These are phyloP conservation scores for Dunckerocampus dactyliophorus DNA, from an alignment of 2,113 vertebrate species.

Conservation along the genomic window DNA sequence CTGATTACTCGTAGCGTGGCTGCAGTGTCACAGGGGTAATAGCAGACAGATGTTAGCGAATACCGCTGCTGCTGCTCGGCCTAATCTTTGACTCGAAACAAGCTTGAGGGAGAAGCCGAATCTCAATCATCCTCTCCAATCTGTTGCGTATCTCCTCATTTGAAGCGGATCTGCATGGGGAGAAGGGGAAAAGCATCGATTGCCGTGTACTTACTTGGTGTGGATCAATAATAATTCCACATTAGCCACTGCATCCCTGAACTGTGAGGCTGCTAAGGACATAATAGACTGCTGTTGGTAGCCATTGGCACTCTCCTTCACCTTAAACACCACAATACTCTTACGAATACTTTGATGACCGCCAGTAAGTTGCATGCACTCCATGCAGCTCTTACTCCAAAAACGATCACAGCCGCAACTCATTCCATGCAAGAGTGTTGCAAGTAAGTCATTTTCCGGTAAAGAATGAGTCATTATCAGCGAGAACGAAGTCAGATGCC, in stretches of 20 bases:
- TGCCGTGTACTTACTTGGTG: conserved; percentile 25
- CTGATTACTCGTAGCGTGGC: conserved; percentile 53
- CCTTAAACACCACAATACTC: conserved; percentile 8
- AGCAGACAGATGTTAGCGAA: conserved; percentile 59
- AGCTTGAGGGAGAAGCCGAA: conserved; percentile 16
- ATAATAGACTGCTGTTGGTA: conserved; percentile 10
- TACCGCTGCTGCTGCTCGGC: conserved; percentile 1
- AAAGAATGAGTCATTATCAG: conserved; percentile 31
- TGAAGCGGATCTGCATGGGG: neutral
- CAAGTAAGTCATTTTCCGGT: conserved; percentile 4
- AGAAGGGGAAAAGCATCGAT: conserved; percentile 32
- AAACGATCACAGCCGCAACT: conserved; percentile 12
- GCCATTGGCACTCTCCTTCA: conserved; percentile 26
- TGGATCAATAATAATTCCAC: conserved; percentile 46
- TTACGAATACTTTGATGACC: neutral
- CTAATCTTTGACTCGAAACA: conserved; percentile 46
- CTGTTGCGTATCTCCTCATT: conserved; percentile 27
- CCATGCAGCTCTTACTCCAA: neutral
- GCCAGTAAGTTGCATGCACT: conserved; percentile 1
- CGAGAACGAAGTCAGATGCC: conserved; percentile 5
- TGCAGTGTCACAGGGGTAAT: conserved; percentile 47
- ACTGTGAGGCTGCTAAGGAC: conserved; percentile 18
- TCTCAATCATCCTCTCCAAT: conserved; percentile 39
- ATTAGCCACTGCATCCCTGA: conserved; percentile 24
- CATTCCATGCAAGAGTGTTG: neutral